Base-by-base conservation (phyloP, 2,797 vertebrate genomes). In the Ctenosaura bakeri region DNA sequence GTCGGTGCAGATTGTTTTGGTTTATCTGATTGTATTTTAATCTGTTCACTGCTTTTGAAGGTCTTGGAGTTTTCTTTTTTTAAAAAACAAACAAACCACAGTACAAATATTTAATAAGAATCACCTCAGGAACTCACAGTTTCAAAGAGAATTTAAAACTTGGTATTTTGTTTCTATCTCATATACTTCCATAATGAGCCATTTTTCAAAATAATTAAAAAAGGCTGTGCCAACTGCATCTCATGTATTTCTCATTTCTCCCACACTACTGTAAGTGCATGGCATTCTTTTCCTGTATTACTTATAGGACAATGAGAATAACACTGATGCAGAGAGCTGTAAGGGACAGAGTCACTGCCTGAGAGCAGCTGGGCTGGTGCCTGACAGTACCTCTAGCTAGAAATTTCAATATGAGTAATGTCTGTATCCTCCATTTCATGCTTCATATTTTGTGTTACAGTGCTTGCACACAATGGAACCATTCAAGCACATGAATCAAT, bases 71-170 rank as follows among this genome's bases (percentile, higher is more conserved):
- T 71, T 62, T 20, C 2, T 62, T 64, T 64, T 64, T 64, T 62
- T 62, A 62, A 62, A 64, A 64, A 52, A 69, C 38, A 22, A 59
- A 54, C 26, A 59, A 0, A 10, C 12, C 24, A 69, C 66, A 12
- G 24, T 76, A 76, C 35, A 76, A 76, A 80, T 16, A 80, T 54
- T 80, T n/a, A 86, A 42, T 76, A 74, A 62, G 84, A 92, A 59
- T 77, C 79, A 90, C 66, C 82, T 1, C 0, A 66, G 13, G 90
- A 93, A 87, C 64, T 93, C 24, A 0, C 50, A 35, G 0, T 93
- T 95, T 90, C 83, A 91, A 91, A 90, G 18, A 38, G 74, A 81
- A 4, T 79, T 90, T 87, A 22, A 54, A 4, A 66, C 81, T 83
- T 77, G 69, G 54, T 35, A 4, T 18, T 1, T 64, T 87, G 73